These are phyloP conservation scores for Chaetophractus vellerosus DNA, from an alignment of 2,797 vertebrate species.

Conservation along the genomic window DNA sequence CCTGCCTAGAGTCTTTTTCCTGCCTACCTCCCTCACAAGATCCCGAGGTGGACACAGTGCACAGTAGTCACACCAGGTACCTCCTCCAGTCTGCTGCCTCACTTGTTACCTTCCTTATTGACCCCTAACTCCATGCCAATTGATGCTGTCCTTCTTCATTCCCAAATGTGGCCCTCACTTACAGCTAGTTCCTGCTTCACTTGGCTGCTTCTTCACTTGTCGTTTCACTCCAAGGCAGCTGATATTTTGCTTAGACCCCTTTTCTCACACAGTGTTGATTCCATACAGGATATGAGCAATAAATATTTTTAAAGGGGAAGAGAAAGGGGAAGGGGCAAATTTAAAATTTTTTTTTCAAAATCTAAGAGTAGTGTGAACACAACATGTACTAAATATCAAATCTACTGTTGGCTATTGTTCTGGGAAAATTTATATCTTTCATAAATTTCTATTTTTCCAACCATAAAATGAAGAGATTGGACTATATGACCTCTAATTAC, in stretches of 20 bases:
- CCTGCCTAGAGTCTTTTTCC: too few relatives aligned
- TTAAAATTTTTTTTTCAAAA: background rate
- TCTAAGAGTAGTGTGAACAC: background rate
- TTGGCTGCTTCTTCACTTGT: background rate
- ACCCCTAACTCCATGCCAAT: background rate
- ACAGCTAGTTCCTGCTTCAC: background rate
- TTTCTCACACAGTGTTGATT: background rate
- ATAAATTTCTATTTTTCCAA: slow-evolving; percentile 4
- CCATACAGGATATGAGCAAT: background rate
- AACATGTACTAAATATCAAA: background rate
- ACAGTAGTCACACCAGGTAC: background rate
- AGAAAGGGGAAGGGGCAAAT: background rate
- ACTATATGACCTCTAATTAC: background rate
- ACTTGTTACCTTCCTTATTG: background rate
- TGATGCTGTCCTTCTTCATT: background rate
- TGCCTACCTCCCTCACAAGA: too few relatives aligned
- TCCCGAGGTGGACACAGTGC: too few relatives aligned
- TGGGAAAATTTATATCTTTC: background rate
- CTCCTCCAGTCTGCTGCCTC: background rate
- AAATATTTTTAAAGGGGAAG: background rate
- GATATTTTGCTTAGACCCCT: accelerated
- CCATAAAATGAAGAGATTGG: background rate
- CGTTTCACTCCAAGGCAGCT: background rate
- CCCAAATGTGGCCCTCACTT: background rate
- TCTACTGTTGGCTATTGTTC: background rate